Conservation (phyloP, 2,888 invertebrate genomes). For the Aquatica leii region DNA sequence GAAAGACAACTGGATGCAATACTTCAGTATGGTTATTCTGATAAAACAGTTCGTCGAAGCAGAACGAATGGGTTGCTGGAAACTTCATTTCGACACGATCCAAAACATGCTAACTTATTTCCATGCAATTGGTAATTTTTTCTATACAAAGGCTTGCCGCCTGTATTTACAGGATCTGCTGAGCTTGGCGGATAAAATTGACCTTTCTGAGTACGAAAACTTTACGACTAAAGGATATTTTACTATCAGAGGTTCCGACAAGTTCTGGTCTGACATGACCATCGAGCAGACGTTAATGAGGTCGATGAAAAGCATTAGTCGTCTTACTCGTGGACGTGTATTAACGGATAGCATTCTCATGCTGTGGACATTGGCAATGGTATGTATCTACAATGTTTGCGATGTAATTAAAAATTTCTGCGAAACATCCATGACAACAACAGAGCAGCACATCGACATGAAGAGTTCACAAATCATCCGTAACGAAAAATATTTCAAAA, state of each 20-base stretch:
- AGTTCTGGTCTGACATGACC: background rate
- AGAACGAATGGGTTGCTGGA: no score
- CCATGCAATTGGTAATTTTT: background rate
- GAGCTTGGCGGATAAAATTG: background rate
- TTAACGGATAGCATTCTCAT: background rate
- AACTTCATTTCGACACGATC: no score
- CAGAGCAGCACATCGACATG: background rate
- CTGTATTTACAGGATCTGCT: no score
- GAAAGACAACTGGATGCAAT: background rate
- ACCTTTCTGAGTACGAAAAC: background rate
- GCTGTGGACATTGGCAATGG: background rate
- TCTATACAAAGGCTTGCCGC: background rate
- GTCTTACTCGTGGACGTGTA: background rate
- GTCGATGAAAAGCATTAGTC: background rate
- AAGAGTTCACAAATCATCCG: background rate
- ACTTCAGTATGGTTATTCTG: no score
- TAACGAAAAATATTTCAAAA: background rate
- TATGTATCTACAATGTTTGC: conserved; percentile 7
- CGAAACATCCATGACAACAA: background rate
- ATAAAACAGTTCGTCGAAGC: no score
- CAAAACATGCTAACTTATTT: no score
- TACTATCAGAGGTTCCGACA: background rate
- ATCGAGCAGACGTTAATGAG: background rate
- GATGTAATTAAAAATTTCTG: background rate
- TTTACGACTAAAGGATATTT: background rate